Evolutionary conservation across 2,113 vertebrate genomes (phyloP).

Genomic region (Theristicus caerulescens): DNA sequence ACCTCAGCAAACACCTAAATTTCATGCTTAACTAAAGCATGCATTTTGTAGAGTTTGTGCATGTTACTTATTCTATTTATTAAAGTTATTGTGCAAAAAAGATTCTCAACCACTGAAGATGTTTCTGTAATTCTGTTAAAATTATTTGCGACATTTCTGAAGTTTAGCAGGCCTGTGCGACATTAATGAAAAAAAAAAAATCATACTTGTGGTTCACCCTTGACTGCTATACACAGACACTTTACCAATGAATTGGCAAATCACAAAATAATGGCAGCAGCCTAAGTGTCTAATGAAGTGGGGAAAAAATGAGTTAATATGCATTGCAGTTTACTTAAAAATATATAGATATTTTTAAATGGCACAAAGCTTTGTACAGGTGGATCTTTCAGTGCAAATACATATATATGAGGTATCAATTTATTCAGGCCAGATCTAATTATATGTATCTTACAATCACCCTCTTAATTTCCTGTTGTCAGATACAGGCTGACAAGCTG

Average conservation of each 20-base stretch:
- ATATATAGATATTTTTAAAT: constrained; percentile 20
- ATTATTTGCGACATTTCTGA: constrained; percentile 38
- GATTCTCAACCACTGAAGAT: neutral
- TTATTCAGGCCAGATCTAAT: constrained; percentile 62
- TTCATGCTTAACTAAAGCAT: constrained; percentile 76
- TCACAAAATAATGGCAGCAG: constrained; percentile 49
- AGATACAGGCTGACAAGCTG: neutral
- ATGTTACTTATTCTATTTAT: constrained; percentile 13
- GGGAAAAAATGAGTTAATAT: neutral
- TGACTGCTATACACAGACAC: neutral
- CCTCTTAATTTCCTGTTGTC: constrained; percentile 27
- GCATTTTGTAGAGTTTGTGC: constrained; percentile 57
- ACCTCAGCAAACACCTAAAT: constrained; percentile 63
- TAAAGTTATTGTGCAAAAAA: constrained; percentile 52
- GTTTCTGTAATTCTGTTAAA: neutral
- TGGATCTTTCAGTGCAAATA: constrained; percentile 73
- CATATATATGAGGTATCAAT: constrained; percentile 72
- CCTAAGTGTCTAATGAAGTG: neutral
- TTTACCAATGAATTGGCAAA: constrained; percentile 21
- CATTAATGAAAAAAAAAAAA: neutral
- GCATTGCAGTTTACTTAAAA: constrained; percentile 39
- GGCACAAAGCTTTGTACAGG: constrained; percentile 64
- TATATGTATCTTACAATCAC: constrained; percentile 32
- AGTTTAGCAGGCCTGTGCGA: constrained; percentile 39
- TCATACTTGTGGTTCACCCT: neutral